phyloP scores from a whole-genome alignment of 1,140 invertebrate genomes.

The Drosophila guanche region DNA sequence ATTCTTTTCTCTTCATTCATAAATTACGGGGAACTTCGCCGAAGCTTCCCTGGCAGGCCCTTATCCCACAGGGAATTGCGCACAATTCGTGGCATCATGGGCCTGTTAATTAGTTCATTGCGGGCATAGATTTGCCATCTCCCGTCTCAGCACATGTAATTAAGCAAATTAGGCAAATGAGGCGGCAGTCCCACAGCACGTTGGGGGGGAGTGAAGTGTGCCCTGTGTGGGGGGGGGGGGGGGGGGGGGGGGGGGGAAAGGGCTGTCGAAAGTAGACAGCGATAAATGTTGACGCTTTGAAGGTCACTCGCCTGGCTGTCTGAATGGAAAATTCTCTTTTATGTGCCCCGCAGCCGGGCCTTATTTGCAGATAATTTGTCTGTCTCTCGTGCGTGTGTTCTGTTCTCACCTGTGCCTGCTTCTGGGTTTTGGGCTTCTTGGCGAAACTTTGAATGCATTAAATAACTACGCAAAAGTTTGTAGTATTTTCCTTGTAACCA shows the following conservation, averaged over 20 bases:
- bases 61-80: slow-evolving; percentile 62
- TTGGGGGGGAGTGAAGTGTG: not conserved
- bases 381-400: not conserved
- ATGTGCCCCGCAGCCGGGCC: not conserved
- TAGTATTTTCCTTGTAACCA: too few species aligned
- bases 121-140: slow-evolving; percentile 42
- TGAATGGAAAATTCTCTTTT: slow-evolving; percentile 7
- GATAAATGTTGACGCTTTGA: slow-evolving; percentile 29
- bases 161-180: slow-evolving; percentile 74
- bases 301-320: slow-evolving; percentile 23
- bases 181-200: too few species aligned
- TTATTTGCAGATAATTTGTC: not conserved
- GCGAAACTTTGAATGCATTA: slow-evolving; percentile 52
- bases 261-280: not conserved
- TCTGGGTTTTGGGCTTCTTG: not conserved
- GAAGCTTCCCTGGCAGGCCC: slow-evolving; percentile 9
- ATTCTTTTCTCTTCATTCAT: slow-evolving; percentile 60
- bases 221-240: too few species aligned
- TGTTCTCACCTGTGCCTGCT: not conserved
- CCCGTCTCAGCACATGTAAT: slow-evolving; percentile 62
- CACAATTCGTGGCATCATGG: slow-evolving; percentile 50
- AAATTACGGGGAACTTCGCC: slow-evolving; percentile 66
- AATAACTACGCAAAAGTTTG: slow-evolving; percentile 47
- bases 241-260: not conserved
- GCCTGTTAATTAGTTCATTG: slow-evolving; percentile 75